phyloP scores from a whole-genome alignment of 2,113 vertebrate genomes.

The Nymphicus hollandicus region DNA sequence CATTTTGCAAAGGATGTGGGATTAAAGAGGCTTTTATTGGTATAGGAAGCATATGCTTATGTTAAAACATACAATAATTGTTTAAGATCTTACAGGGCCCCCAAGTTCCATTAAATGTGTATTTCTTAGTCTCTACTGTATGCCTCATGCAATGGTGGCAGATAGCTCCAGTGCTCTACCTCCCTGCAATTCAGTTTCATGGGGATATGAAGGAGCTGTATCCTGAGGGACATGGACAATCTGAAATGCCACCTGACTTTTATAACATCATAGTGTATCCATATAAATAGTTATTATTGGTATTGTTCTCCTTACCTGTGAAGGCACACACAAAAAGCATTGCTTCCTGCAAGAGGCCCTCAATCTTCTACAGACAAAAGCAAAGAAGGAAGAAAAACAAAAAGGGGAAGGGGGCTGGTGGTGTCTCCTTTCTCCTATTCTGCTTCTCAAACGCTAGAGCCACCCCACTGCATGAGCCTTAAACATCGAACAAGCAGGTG shows the following conservation, averaged over 20 bases:
- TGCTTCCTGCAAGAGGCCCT: neutral
- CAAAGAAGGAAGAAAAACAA: neutral
- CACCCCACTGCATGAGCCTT: neutral
- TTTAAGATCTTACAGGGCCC: neutral
- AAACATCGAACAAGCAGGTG: neutral
- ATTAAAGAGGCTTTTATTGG: neutral
- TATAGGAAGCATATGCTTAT: neutral
- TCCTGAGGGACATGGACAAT: neutral
- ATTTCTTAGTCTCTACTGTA: neutral
- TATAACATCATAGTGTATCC: neutral
- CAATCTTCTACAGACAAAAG: neutral
- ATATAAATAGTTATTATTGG: neutral
- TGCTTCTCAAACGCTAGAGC: neutral
- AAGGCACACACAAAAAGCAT: neutral
- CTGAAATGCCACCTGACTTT: neutral
- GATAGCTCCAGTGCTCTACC: neutral
- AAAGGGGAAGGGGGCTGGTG: neutral
- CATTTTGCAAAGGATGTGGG: neutral
- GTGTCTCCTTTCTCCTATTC: neutral
- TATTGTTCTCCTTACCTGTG: neutral
- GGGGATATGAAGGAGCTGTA: neutral
- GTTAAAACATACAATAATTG: neutral
- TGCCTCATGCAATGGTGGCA: neutral
- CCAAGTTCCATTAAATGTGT: neutral
- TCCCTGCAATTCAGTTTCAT: neutral